Percentiles rank a stretch among this genome's conserved stretches.
phyloP scores from a whole-genome alignment of 2,797 vertebrate species.

The Schizopygopsis pylzovi region DNA sequence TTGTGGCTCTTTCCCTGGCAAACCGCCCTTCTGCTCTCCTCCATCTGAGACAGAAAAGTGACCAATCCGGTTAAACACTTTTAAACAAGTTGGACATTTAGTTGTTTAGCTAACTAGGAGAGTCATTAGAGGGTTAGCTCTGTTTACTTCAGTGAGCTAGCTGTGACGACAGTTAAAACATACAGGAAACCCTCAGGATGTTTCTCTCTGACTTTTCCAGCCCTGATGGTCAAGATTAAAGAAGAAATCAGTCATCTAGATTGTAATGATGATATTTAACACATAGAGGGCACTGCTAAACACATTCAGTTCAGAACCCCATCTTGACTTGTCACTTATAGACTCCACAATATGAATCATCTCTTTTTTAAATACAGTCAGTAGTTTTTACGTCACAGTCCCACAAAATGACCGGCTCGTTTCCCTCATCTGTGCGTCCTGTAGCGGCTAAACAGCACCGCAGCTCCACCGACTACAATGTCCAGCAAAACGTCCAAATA shows the following conservation, averaged over 20 bases:
- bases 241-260: background rate
- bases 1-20: conserved; percentile 91
- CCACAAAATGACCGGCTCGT: background rate
- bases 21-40: conserved; percentile 94
- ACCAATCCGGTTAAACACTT: background rate
- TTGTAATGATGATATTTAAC: background rate
- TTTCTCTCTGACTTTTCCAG: background rate
- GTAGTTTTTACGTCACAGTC: background rate
- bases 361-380: background rate
- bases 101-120: background rate
- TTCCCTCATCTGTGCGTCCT: too few species aligned
- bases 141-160: background rate
- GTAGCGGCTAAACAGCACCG: too few species aligned
- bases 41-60: conserved; percentile 78
- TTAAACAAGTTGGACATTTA: background rate
- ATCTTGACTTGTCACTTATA: background rate
- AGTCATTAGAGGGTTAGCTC: background rate
- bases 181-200: conserved; percentile 21
- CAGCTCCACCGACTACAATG: too few species aligned
- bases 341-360: background rate
- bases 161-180: conserved; percentile 11
- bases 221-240: conserved; percentile 17
- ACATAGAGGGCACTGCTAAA: conserved; percentile 6
- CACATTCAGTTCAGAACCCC: background rate
- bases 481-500: too few species aligned